Base-by-base conservation (phyloP, 2,888 invertebrate genomes). In the Drosophila helvetica region DNA sequence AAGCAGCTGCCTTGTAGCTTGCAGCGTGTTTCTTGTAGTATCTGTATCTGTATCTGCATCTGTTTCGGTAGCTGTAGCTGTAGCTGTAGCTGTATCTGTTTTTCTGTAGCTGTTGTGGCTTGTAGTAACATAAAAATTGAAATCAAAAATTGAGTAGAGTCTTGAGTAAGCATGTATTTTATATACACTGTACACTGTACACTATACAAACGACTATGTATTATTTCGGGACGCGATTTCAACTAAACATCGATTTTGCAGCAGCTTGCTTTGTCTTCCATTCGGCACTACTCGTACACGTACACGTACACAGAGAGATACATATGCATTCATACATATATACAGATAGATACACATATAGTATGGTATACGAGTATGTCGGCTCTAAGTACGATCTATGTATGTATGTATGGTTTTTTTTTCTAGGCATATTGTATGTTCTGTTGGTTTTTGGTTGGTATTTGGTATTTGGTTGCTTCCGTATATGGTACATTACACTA, bases 371-470 rank as follows among this genome's bases (percentile, higher is more conserved):
- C 17, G 42, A 27, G 61, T 9, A 60, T 19, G 47, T 51, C 51
- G 50, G 22, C 15, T 69, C 69, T 68, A 69, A 47, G 59, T 81
- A 68, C 66, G 57, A 75, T 78, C 64, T 66, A 66, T 63, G 48
- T n/a, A n/a, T n/a, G n/a, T n/a, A n/a, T n/a, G n/a, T n/a, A 63
- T 63, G 42, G 58, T 57, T 73, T 63, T 56, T 27, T 18, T 33
- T 45, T 64, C 65, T 66, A 66, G 73, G 69, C 78, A 74, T 55
- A 75, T 66, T 4, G 22, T 22, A 22, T 22, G 62, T 66, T 60
- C 43, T 57, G 68, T 57, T 51, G 43, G 47, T 56, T 50, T 55
- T 17, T 71, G 73, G 60, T 64, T 5, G 22, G 22, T 22, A 22
- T 72, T n/a, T n/a, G n/a, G n/a, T n/a, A 66, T 72, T 72, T 62